These are phyloP conservation scores for Sebastes umbrosus DNA, from an alignment of 2,797 vertebrate species.

Conservation along the genomic window DNA sequence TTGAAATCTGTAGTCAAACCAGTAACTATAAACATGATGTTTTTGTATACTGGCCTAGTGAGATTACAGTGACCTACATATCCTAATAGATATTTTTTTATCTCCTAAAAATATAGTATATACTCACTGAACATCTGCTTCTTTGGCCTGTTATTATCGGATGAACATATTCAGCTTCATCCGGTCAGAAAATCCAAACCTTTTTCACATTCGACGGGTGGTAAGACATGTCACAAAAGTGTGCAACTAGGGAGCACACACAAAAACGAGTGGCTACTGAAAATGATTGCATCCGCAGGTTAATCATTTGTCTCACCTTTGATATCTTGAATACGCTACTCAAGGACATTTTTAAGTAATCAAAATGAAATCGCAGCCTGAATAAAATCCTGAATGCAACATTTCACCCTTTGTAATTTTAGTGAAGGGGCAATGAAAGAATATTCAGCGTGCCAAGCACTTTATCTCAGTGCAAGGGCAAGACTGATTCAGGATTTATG, in stretches of 20 bases:
- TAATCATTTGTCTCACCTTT: slow-evolving; percentile 32
- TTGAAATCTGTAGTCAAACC: background rate
- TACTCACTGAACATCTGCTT: background rate
- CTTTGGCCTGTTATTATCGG: background rate
- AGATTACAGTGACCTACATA: background rate
- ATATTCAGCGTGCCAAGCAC: background rate
- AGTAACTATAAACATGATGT: background rate
- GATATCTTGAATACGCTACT: background rate
- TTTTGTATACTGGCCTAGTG: background rate
- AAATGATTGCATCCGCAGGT: background rate
- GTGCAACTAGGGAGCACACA: background rate
- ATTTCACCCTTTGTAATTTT: background rate
- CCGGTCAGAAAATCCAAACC: background rate
- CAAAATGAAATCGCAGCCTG: background rate
- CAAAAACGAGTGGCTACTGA: background rate
- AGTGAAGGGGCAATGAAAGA: background rate
- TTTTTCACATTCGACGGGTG: background rate
- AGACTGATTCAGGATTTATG: background rate
- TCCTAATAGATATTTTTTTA: background rate
- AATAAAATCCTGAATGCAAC: background rate
- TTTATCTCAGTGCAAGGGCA: background rate
- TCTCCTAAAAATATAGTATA: background rate
- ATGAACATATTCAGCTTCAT: background rate
- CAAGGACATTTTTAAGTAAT: background rate
- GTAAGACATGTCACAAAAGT: background rate